phyloP scores from a whole-genome alignment of 2,888 invertebrate species.

The Mesorhabditis belari region DNA sequence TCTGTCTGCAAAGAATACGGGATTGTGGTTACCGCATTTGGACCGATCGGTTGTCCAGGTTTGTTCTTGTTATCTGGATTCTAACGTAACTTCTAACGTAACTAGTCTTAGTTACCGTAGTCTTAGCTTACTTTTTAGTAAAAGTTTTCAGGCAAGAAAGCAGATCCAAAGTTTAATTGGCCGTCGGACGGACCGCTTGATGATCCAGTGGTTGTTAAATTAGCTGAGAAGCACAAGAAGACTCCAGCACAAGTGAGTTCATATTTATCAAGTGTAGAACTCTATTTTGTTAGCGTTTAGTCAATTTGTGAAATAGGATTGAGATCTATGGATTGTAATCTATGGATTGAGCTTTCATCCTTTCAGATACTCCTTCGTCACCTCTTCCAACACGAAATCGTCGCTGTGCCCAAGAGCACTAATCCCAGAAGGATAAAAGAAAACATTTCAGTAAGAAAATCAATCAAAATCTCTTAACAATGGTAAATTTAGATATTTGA shows the following conservation, averaged over 20 bases:
- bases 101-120: no score
- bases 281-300: no score
- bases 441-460: constrained; percentile 14
- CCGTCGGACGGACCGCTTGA: constrained; percentile 13
- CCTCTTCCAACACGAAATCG: constrained; percentile 13
- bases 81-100: no score
- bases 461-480: no score
- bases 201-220: constrained; percentile 10
- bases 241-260: constrained; percentile 23
- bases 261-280: no score
- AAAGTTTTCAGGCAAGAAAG: constrained; percentile 5
- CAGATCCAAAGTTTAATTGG: constrained; percentile 2
- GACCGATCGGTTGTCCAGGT: constrained; percentile 32
- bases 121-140: background rate
- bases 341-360: background rate
- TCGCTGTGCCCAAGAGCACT: constrained; percentile 20
- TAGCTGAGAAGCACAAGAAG: constrained; percentile 33
- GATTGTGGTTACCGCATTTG: constrained; percentile 56
- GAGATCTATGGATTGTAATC: background rate
- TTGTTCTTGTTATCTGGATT: background rate
- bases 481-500: constrained; percentile 9
- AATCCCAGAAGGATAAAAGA: constrained; percentile 10
- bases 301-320: no score
- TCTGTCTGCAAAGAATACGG: constrained; percentile 63
- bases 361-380: constrained; percentile 17